These are phyloP conservation scores for Nomada lathburiana DNA, from an alignment of 2,888 invertebrate genomes.

Conservation along the genomic window DNA sequence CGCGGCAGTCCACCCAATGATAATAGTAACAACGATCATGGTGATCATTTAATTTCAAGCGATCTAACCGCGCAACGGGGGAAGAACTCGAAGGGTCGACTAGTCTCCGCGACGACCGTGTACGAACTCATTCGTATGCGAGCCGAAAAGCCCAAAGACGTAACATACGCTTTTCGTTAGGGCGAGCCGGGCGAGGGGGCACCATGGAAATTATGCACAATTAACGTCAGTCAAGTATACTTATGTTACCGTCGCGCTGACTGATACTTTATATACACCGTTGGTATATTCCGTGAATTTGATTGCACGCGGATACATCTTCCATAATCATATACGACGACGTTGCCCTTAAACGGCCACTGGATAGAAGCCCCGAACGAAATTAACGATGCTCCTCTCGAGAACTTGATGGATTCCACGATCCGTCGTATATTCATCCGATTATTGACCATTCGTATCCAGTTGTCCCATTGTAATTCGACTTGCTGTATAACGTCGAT, in stretches of 20 bases:
- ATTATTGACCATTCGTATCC: conserved; percentile 56
- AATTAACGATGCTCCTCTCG: conserved; percentile 58
- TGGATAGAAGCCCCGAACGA: conserved; percentile 26
- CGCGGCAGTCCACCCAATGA: no score
- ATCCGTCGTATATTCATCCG: conserved; percentile 48
- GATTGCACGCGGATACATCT: conserved; percentile 69
- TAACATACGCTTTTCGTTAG: conserved; percentile 75
- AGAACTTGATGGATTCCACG: conserved; percentile 60
- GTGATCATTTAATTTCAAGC: not conserved
- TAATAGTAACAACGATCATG: not conserved
- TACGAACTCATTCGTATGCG: conserved; percentile 75
- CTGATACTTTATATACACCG: conserved; percentile 72
- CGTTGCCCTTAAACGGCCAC: conserved; percentile 43
- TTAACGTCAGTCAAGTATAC: conserved; percentile 82
- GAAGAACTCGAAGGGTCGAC: conserved; percentile 41
- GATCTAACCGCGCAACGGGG: conserved; percentile 22
- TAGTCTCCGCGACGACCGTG: conserved; percentile 47
- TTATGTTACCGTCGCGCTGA: conserved; percentile 74
- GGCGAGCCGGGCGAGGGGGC: conserved; percentile 60
- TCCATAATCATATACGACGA: conserved; percentile 65
- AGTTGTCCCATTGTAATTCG: conserved; percentile 53
- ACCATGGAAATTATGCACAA: conserved; percentile 79
- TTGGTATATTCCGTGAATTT: conserved; percentile 57
- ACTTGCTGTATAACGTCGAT: conserved; percentile 62
- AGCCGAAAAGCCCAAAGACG: conserved; percentile 71